These are phyloP conservation scores for Asarcornis scutulata DNA, from an alignment of 2,113 vertebrate genomes.

Conservation along the genomic window DNA sequence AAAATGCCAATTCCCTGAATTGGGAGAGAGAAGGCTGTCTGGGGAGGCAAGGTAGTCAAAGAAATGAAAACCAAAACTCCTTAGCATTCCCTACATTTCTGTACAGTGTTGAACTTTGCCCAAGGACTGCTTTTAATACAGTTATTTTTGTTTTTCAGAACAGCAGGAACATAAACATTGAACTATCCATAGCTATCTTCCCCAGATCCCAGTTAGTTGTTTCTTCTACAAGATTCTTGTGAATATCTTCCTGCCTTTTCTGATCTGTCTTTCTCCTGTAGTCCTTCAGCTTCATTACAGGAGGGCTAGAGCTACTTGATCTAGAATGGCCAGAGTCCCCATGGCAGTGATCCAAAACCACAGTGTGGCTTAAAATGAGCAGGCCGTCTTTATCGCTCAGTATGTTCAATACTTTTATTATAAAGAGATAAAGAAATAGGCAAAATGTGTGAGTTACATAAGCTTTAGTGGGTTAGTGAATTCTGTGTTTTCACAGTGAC, in stretches of 20 bases:
- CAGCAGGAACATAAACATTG: not conserved
- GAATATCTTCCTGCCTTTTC: not conserved
- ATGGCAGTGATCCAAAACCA: not conserved
- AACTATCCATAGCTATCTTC: not conserved
- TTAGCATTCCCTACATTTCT: not conserved
- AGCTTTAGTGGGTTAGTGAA: not conserved
- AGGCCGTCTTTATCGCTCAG: not conserved
- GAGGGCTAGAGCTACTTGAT: not conserved
- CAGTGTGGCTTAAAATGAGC: not conserved
- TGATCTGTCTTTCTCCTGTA: not conserved
- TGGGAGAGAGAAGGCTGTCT: not conserved
- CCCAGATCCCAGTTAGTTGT: not conserved
- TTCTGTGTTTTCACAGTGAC: not conserved
- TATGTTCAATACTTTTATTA: not conserved
- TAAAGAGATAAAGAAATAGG: not conserved
- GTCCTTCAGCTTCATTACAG: not conserved
- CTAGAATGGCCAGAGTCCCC: not conserved
- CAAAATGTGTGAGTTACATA: not conserved
- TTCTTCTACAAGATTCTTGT: not conserved
- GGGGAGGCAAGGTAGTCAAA: not conserved
- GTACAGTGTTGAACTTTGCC: not conserved
- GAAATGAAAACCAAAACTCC: not conserved
- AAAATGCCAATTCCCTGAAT: not conserved
- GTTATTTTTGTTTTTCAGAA: not conserved
- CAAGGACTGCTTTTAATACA: not conserved